Conservation (phyloP, 2,113 vertebrate species). For the Hemiscyllium ocellatum region DNA sequence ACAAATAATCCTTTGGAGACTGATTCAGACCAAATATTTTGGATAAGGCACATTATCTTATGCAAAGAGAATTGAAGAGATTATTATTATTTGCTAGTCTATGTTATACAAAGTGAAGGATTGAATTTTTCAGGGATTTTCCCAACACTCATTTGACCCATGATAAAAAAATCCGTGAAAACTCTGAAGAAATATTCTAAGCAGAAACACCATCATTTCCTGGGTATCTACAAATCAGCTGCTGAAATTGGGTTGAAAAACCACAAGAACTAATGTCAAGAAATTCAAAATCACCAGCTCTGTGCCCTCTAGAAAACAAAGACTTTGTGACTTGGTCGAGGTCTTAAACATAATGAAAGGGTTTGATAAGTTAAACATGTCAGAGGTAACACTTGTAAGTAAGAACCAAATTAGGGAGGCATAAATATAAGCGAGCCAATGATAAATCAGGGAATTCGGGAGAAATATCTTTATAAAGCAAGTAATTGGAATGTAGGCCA, state of each 20-base stretch:
- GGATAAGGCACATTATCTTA: neutral
- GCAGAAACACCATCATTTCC: neutral
- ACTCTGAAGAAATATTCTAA: neutral
- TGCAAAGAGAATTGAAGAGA: neutral
- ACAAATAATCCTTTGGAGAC: neutral
- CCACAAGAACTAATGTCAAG: neutral
- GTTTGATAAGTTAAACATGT: no score
- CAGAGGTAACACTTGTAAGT: no score
- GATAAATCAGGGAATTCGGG: neutral
- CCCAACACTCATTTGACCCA: neutral
- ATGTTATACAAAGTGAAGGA: neutral
- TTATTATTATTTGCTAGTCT: neutral
- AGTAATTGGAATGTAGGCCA: neutral
- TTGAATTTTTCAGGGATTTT: neutral
- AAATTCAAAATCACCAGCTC: neutral
- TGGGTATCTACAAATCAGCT: neutral
- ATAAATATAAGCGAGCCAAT: no score
- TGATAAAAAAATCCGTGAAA: neutral
- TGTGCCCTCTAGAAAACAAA: no score
- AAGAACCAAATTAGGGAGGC: no score
- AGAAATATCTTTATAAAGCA: neutral
- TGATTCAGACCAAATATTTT: neutral
- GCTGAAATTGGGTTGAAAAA: neutral
- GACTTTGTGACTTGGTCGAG: no score
- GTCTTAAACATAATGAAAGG: neutral